phyloP scores from a whole-genome alignment of 2,113 vertebrate species.

The Gadus macrocephalus region DNA sequence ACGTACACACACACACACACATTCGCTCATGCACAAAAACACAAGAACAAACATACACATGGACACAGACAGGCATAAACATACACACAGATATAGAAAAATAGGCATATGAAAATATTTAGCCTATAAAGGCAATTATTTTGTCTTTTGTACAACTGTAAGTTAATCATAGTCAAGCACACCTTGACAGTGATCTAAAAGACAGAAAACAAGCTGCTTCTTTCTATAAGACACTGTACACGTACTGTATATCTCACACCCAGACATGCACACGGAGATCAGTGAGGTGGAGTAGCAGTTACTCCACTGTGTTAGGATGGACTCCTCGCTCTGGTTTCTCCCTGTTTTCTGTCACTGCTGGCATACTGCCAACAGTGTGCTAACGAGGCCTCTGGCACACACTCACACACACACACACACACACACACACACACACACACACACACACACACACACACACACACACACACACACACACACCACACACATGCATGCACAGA shows the following conservation, averaged over 20 bases:
- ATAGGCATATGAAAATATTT: too few relatives aligned
- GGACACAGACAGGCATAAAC: too few relatives aligned
- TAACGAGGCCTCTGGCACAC: conserved; percentile 29
- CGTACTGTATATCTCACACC: too few relatives aligned
- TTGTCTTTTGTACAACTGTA: too few relatives aligned
- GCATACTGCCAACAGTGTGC: conserved; percentile 19
- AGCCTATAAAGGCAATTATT: too few relatives aligned
- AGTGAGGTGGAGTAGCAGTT: not conserved
- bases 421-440: conserved; percentile 19
- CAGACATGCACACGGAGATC: too few relatives aligned
- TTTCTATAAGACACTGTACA: not conserved
- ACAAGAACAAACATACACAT: too few relatives aligned
- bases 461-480: conserved; percentile 2
- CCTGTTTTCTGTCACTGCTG: conserved; percentile 21
- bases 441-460: not conserved
- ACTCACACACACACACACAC: conserved; percentile 28
- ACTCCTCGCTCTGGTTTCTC: conserved; percentile 7
- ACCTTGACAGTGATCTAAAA: too few relatives aligned
- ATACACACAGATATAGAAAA: too few relatives aligned
- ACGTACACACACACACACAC: too few relatives aligned
- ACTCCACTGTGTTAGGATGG: conserved; percentile 5
- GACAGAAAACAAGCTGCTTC: not conserved
- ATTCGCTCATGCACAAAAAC: too few relatives aligned
- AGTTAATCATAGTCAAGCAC: too few relatives aligned
- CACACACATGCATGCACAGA: not conserved